These are phyloP conservation scores for Ptychadena robeensis DNA, from an alignment of 2,797 vertebrate genomes.

Conservation along the genomic window DNA sequence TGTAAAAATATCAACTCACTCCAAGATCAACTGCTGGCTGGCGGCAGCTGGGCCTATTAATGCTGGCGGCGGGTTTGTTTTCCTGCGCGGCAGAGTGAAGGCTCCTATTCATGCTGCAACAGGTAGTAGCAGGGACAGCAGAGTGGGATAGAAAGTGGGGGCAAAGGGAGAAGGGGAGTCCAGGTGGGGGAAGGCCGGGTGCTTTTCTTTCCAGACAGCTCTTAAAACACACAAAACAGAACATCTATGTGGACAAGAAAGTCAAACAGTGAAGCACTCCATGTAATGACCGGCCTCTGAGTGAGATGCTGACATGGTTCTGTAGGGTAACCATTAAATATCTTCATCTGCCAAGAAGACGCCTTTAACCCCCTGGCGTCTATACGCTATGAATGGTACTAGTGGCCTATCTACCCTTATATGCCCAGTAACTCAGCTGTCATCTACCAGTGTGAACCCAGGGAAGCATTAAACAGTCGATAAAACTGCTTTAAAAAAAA, in stretches of 20 bases:
- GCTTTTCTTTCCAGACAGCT: slow-evolving; percentile 74
- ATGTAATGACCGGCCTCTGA: slow-evolving; percentile 17
- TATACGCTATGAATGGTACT: not conserved
- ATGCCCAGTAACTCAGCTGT: too few relatives aligned
- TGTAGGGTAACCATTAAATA: slow-evolving; percentile 13
- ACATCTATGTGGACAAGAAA: slow-evolving; percentile 50
- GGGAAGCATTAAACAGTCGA: not conserved
- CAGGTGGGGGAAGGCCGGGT: slow-evolving; percentile 69
- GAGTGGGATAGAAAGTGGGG: slow-evolving; percentile 35
- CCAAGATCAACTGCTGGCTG: slow-evolving; percentile 82
- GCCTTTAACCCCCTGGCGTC: not conserved
- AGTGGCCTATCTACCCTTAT: too few relatives aligned
- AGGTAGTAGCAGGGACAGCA: slow-evolving; percentile 72
- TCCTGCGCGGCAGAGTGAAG: slow-evolving; percentile 80
- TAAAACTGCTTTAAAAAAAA: not conserved
- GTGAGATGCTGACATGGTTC: slow-evolving; percentile 19
- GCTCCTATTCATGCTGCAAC: slow-evolving; percentile 80
- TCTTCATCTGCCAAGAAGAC: not conserved
- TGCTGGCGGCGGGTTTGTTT: slow-evolving; percentile 77
- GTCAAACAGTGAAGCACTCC: slow-evolving; percentile 52
- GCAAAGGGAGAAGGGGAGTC: slow-evolving; percentile 65
- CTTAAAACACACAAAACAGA: slow-evolving; percentile 62
- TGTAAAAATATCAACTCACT: slow-evolving; percentile 83
- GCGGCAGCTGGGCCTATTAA: slow-evolving; percentile 81
- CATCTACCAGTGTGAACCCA: too few relatives aligned